These are phyloP conservation scores for Rhogogaster chlorosoma DNA, from an alignment of 2,888 invertebrate genomes.

Conservation along the genomic window DNA sequence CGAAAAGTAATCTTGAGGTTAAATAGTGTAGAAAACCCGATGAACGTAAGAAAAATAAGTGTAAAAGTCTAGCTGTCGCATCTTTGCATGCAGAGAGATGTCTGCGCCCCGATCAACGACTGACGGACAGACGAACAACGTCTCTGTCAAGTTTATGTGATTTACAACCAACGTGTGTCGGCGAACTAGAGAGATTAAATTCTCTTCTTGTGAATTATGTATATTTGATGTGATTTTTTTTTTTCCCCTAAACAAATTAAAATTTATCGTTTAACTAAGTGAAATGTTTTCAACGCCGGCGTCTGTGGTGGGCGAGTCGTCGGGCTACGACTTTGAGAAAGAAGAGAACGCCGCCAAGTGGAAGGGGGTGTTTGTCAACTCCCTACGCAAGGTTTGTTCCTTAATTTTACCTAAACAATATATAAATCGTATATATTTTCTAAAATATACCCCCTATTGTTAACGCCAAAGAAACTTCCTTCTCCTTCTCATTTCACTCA, in stretches of 20 bases:
- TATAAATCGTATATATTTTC: neutral
- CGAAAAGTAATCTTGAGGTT: conserved; percentile 61
- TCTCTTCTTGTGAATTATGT: conserved; percentile 20
- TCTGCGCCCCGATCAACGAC: conserved; percentile 63
- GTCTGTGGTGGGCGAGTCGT: conserved; percentile 79
- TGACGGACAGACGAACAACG: conserved; percentile 62
- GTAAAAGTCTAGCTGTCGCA: conserved; percentile 63
- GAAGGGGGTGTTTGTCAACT: conserved; percentile 93
- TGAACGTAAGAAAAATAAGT: conserved; percentile 55
- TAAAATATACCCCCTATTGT: too few relatives aligned
- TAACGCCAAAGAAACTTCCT: neutral
- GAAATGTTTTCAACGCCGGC: conserved; percentile 77
- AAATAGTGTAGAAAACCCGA: conserved; percentile 54
- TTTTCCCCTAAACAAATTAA: conserved; percentile 55
- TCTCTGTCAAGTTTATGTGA: conserved; percentile 62
- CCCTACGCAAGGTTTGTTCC: conserved; percentile 89
- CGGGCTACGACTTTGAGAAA: conserved; percentile 90
- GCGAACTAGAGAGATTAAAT: conserved; percentile 47
- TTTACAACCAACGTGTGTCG: conserved; percentile 19
- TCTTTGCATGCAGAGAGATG: conserved; percentile 58
- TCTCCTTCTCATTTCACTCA: neutral
- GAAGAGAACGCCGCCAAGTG: conserved; percentile 95
- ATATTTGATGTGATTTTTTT: conserved; percentile 51
- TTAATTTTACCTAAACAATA: conserved; percentile 1
- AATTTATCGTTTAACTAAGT: conserved; percentile 55